A percentile compares a stretch with the other conserved stretches of the same genome.
Conservation (phyloP, 2,888 invertebrate species). For the Caenorhabditis parvicauda region DNA sequence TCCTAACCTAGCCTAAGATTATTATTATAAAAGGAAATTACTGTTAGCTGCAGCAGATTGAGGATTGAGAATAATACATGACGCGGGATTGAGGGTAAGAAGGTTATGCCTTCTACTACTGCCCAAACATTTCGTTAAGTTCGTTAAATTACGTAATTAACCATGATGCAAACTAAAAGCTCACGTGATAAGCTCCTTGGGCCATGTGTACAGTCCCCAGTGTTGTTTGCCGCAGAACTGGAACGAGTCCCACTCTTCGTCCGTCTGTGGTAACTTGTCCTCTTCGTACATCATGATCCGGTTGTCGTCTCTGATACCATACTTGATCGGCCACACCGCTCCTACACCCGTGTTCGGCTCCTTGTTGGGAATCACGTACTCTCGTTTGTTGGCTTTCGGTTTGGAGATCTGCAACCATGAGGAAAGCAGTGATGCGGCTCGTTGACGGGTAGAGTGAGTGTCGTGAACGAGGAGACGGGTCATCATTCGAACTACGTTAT, state of each 20-base stretch:
- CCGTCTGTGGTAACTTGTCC: conserved; percentile 68
- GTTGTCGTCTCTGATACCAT: conserved; percentile 72
- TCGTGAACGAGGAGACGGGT: conserved; percentile 75
- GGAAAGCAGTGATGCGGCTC: conserved; percentile 35
- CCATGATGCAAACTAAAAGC: conserved; percentile 6
- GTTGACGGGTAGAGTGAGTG: conserved; percentile 76
- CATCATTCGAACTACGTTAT: conserved; percentile 72
- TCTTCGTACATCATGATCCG: conserved; percentile 46
- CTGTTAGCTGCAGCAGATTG: no score
- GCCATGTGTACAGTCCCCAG: conserved; percentile 69
- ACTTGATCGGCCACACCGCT: conserved; percentile 56
- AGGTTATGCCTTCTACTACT: no score
- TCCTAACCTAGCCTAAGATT: no score
- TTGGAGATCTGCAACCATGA: conserved; percentile 57
- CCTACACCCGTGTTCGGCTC: conserved; percentile 39
- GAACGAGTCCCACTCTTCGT: conserved; percentile 75
- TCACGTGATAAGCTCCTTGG: conserved; percentile 62
- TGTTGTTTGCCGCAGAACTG: conserved; percentile 74
- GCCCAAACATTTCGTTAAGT: not conserved
- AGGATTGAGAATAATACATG: no score
- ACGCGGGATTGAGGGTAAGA: no score
- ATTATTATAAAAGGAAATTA: no score
- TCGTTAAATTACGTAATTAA: no score
- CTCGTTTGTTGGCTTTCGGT: conserved; percentile 48
- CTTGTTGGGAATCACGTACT: conserved; percentile 24